These are phyloP conservation scores for Rutilus rutilus DNA, from an alignment of 2,113 vertebrate species.

Conservation along the genomic window DNA sequence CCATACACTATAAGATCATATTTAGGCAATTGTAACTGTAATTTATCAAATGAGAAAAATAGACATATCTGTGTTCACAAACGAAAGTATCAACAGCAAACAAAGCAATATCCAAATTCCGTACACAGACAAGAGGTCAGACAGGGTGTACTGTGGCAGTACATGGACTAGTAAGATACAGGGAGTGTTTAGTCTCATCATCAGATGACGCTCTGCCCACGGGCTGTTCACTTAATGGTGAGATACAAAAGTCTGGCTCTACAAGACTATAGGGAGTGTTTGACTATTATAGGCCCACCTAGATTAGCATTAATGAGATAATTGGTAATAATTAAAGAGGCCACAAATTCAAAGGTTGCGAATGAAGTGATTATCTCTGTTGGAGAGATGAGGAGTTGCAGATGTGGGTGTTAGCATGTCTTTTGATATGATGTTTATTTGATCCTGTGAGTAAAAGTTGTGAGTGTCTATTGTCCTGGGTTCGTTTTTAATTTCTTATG, in stretches of 20 bases:
- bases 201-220: background rate
- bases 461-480: background rate
- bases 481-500: background rate
- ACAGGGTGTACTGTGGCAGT: background rate
- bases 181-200: conserved; percentile 7
- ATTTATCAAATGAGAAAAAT: background rate
- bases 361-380: background rate
- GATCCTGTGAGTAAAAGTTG: background rate
- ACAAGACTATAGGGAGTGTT: background rate
- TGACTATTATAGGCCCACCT: background rate
- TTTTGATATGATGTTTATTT: background rate
- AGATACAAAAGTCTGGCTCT: conserved; percentile 3
- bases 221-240: background rate
- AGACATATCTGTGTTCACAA: background rate
- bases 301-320: background rate
- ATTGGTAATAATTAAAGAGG: conserved; percentile 14
- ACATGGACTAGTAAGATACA: background rate
- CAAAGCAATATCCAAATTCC: background rate
- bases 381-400: too few species aligned
- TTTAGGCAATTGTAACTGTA: background rate
- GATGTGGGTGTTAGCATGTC: background rate
- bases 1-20: background rate
- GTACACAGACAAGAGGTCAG: background rate
- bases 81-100: background rate
- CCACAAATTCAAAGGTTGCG: conserved; percentile 3